phyloP scores from a whole-genome alignment of 2,888 invertebrate genomes.

The Leucophenga montana region DNA sequence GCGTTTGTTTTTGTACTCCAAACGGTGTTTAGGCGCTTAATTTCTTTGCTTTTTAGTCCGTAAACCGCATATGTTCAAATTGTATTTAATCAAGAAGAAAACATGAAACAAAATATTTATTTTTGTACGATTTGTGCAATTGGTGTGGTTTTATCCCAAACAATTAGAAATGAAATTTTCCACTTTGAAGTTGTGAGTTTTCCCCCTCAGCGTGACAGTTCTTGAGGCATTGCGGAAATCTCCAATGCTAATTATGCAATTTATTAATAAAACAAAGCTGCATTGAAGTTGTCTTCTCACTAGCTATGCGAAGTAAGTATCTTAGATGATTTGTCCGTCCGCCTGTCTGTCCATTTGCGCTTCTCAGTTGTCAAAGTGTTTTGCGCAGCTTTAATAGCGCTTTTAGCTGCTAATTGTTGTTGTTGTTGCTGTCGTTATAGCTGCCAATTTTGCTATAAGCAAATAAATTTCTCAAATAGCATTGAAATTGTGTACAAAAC shows the following conservation, averaged over 20 bases:
- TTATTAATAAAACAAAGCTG: no score
- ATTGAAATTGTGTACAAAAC: not conserved
- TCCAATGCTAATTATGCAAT: not conserved
- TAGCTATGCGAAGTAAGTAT: no score
- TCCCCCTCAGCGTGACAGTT: not conserved
- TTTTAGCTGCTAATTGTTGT: not conserved
- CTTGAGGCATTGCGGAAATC: not conserved
- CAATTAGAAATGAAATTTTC: no score
- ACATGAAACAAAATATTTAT: no score
- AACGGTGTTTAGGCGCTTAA: constrained; percentile 14
- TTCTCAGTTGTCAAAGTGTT: no score
- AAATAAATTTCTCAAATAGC: constrained; percentile 17
- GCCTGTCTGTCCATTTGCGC: no score
- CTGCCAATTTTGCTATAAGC: not conserved
- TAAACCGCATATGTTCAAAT: constrained; percentile 58
- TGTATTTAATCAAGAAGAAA: not conserved
- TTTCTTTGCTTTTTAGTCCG: constrained; percentile 49
- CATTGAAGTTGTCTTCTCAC: no score
- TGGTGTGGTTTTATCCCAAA: no score
- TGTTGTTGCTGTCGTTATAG: not conserved
- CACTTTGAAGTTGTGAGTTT: no score
- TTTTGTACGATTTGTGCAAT: no score
- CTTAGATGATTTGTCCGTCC: no score
- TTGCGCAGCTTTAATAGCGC: not conserved
- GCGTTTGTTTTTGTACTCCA: constrained; percentile 21